phyloP scores from a whole-genome alignment of 2,113 vertebrate genomes.

The Campylomormyrus tamandua region DNA sequence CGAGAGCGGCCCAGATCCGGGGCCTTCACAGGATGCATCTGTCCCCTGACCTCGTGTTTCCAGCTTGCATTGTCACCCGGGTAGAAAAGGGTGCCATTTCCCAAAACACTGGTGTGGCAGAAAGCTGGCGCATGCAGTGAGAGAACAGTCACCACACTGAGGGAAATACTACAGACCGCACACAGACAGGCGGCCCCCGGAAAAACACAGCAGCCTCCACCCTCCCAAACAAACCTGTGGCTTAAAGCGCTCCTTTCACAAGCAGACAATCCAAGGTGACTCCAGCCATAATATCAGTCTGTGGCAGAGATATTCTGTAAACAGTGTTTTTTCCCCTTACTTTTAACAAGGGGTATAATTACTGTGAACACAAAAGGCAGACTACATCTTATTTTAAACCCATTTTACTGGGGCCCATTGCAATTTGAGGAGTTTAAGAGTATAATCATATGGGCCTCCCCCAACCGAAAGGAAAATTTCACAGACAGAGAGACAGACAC shows the following conservation, averaged over 20 bases:
- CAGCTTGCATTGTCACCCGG: not conserved
- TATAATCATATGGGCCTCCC: not conserved
- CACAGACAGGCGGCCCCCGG: not conserved
- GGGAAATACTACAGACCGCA: not conserved
- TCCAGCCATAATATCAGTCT: not conserved
- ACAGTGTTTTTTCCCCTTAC: not conserved
- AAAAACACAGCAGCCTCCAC: not conserved
- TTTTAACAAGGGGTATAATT: not conserved
- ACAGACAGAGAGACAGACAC: not conserved
- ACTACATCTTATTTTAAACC: conserved; percentile 5
- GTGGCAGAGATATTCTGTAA: not conserved
- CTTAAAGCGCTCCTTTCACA: not conserved
- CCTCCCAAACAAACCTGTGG: not conserved
- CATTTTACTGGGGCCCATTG: not conserved
- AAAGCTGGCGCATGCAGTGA: not conserved
- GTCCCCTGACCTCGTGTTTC: not conserved
- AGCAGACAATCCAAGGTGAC: not conserved
- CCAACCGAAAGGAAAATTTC: not conserved
- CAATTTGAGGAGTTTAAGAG: not conserved
- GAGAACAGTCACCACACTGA: not conserved
- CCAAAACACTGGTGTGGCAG: not conserved
- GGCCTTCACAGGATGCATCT: not conserved
- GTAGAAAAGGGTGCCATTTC: not conserved
- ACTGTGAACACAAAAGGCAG: not conserved
- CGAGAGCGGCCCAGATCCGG: not conserved